phyloP scores from a whole-genome alignment of 2,797 vertebrate genomes.

The Leptatherina wallacei region DNA sequence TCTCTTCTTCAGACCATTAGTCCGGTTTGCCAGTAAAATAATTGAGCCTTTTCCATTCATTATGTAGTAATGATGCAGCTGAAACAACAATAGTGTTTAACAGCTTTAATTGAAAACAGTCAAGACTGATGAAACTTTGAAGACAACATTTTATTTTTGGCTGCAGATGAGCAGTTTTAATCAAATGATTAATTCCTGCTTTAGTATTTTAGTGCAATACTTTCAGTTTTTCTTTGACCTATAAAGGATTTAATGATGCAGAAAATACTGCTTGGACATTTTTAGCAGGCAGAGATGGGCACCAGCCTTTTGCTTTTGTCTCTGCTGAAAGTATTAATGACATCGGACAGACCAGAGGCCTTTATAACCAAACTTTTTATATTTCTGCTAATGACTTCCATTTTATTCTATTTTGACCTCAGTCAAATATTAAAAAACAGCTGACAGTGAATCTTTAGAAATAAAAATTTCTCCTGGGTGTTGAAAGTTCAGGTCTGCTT shows the following conservation, averaged over 20 bases:
- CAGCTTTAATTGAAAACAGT: neutral
- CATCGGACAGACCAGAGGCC: neutral
- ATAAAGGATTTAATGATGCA: neutral
- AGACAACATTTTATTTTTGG: neutral
- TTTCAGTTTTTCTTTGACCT: neutral
- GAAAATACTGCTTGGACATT: neutral
- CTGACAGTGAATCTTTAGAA: slow-evolving; percentile 29
- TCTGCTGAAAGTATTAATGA: neutral
- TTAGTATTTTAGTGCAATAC: neutral
- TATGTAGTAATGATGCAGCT: neutral
- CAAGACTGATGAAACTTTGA: neutral
- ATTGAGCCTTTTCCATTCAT: neutral
- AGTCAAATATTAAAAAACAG: slow-evolving; percentile 16
- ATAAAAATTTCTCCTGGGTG: neutral
- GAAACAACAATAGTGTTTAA: neutral
- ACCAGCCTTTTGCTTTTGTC: neutral
- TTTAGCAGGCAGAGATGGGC: neutral
- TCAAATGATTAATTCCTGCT: neutral
- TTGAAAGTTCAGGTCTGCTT: slow-evolving; percentile 12
- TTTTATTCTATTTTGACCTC: slow-evolving; percentile 29
- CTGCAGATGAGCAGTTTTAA: neutral
- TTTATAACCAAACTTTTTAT: neutral
- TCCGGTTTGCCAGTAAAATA: neutral
- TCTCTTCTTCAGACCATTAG: no score
- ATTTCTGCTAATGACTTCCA: slow-evolving; percentile 11